Evolutionary conservation across 64 coral and sea anemone species (phyloP), one percentile per base, ranked within the genome.

Genomic region (Pocillopora damicornis): DNA sequence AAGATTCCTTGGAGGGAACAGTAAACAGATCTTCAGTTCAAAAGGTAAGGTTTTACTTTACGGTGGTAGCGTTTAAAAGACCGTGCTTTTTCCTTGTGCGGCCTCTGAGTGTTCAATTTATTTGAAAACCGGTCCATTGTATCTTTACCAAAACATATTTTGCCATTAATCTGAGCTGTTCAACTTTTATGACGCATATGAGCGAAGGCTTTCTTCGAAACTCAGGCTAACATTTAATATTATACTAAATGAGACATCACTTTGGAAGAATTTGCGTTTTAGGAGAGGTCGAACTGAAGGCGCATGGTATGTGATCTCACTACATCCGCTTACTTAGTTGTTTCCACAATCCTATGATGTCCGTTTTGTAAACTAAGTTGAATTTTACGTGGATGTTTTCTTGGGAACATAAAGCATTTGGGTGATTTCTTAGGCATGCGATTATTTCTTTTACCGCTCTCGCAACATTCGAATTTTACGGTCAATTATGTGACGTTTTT

Each of bases 1-100:
- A 73, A 63, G 81, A 57, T 42, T 45, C 68, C 15, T 85, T 13
- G 20, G 64, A 20, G 64, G 64, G 64, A 69, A 35, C 22, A 85
- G 65, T 51, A 85, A 85, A 58, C 81, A 85, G 37, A 72, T 85
- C 65, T 73, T 57, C 65, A 71, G 18, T 85, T 65, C 81, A 20
- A 85, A 73, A 85, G 81, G 81, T 85, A 58, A 85, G 81, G 1
- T 72, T 18, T 58, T 83, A 18, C 15, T 81, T 51, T n/a, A 45
- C 42, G 37, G 65, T 73, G 26, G 20, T 26, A 23, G 37, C 38
- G n/a, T 56, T 34, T 71, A 6, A 77, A 57, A 11, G 34, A 58
- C 42, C 56, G 61, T 13, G 4, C 61, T 63, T 4, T 63, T 51
- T 51, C 42, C 7, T 51, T 51, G 2, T 51, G 42, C 42, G 42